phyloP scores from a whole-genome alignment of 2,113 vertebrate species.

The Mugil cephalus region DNA sequence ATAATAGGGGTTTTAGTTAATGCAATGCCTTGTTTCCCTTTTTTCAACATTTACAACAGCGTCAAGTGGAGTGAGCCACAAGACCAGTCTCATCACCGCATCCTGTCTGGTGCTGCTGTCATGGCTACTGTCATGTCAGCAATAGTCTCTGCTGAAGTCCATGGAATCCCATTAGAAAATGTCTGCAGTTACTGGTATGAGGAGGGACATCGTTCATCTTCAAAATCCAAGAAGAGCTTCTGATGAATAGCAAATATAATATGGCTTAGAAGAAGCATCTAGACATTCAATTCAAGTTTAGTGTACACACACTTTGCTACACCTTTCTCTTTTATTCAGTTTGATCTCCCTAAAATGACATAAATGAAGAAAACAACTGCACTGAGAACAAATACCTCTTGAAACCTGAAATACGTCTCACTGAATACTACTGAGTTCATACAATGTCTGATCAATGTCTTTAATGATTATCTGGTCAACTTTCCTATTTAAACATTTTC shows the following conservation, averaged over 20 bases:
- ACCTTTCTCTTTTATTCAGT: no score
- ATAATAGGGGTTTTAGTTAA: no score
- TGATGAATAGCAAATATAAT: neutral
- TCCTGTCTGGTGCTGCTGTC: conserved; percentile 43
- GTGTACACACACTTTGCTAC: neutral
- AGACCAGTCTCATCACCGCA: conserved; percentile 52
- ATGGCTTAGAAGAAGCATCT: neutral
- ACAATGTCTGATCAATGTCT: neutral
- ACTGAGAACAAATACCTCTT: no score
- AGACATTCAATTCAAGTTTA: neutral
- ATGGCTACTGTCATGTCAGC: conserved; percentile 39
- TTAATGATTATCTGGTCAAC: neutral
- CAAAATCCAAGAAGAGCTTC: neutral
- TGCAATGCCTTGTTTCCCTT: neutral
- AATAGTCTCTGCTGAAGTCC: neutral
- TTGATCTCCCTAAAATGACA: neutral
- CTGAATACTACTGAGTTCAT: neutral
- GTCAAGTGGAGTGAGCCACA: conserved; percentile 37
- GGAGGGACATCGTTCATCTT: neutral
- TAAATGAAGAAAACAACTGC: neutral
- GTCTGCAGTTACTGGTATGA: neutral
- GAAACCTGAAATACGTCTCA: neutral
- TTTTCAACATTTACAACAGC: neutral
- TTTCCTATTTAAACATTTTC: conserved; percentile 12
- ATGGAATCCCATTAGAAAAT: no score